Base-by-base conservation (phyloP, 2,113 vertebrate species). In the Sterna hirundo region DNA sequence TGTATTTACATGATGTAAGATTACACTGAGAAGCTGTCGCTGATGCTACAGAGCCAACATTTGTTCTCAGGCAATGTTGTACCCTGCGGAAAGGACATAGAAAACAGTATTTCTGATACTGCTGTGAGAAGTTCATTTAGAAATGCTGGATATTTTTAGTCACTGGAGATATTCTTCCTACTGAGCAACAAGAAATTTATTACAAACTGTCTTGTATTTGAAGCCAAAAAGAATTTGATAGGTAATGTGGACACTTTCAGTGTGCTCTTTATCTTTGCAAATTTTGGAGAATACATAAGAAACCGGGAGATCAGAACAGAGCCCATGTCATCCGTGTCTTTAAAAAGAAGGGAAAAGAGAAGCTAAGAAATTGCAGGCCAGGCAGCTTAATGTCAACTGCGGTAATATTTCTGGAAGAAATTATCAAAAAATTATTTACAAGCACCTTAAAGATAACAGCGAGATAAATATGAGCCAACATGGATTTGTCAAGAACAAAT, bases 321-420 rank as follows among this genome's bases (percentile, higher is more conserved):
- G 38, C 10, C 38, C 46, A 8, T 78, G 55, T 66, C 75, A 91
- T 90, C 76, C n/a, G 22, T n/a, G 32, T 71, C 47, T 91, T 84
- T 71, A 79, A 82, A 83, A 91, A 55, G 55, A 91, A 72, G 46
- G n/a, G 17, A 77, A 65, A 86, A 70, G 40, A 90, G 66, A 72
- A 88, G 40, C 55, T 32, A 38, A 70, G 51, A 94, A 89, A 89
- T 89, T 84, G 88, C 69, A 78, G 65, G 42, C 52, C 89, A 96
- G 83, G 94, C 86, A 89, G 86, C 93, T 96, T 94, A 94, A 78
- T 82, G 93, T 94, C 94, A 92, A 49, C 86, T 55, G 49, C 42
- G 77, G 46, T 54, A 66, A 86, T n/a, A 47, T 86, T 91, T 91
- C 65, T 86, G 64, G 52, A 86, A 94, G 51, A 93, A 96, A 96